Evolutionary conservation across 2,888 invertebrate species (phyloP).

Genomic region (Sesia bembeciformis): DNA sequence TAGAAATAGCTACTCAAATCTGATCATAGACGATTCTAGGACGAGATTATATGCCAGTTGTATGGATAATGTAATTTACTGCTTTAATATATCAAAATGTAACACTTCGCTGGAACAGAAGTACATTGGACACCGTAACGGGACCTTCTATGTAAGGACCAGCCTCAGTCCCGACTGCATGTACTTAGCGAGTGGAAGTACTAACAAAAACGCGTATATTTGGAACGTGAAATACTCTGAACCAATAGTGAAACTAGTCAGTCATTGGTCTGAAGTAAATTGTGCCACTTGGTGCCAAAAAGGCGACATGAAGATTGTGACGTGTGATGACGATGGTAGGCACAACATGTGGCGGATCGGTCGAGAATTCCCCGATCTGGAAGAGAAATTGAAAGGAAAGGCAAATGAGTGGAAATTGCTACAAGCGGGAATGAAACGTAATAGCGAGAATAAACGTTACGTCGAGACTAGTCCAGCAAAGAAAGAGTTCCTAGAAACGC

Average conservation of each 20-base stretch:
- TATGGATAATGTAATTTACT: slow-evolving; percentile 89
- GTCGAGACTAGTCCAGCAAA: slow-evolving; percentile 12
- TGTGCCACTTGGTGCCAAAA: slow-evolving; percentile 86
- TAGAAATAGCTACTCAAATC: slow-evolving; percentile 82
- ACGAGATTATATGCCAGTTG: slow-evolving; percentile 87
- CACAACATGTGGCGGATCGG: slow-evolving; percentile 86
- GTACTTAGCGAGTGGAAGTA: slow-evolving; percentile 91
- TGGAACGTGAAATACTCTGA: slow-evolving; percentile 81
- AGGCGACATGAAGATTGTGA: slow-evolving; percentile 78
- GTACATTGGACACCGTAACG: slow-evolving; percentile 83
- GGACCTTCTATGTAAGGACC: slow-evolving; percentile 89
- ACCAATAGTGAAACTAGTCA: slow-evolving; percentile 81
- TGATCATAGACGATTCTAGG: slow-evolving; percentile 81
- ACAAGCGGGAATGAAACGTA: slow-evolving; percentile 36
- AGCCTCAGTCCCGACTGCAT: slow-evolving; percentile 85
- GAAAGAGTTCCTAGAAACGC: too few species aligned
- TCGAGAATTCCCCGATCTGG: slow-evolving; percentile 50
- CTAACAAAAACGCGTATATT: slow-evolving; percentile 88
- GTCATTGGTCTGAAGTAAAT: slow-evolving; percentile 90
- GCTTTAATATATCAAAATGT: slow-evolving; percentile 85
- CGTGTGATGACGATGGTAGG: slow-evolving; percentile 88
- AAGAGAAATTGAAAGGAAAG: slow-evolving; percentile 22
- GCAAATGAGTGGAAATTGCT: too few species aligned
- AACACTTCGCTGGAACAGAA: slow-evolving; percentile 76
- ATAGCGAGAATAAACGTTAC: slow-evolving; percentile 37